Percentiles rank a stretch among this genome's conserved stretches.
phyloP scores from a whole-genome alignment of 2,113 vertebrate species.

The Nicator chloris region DNA sequence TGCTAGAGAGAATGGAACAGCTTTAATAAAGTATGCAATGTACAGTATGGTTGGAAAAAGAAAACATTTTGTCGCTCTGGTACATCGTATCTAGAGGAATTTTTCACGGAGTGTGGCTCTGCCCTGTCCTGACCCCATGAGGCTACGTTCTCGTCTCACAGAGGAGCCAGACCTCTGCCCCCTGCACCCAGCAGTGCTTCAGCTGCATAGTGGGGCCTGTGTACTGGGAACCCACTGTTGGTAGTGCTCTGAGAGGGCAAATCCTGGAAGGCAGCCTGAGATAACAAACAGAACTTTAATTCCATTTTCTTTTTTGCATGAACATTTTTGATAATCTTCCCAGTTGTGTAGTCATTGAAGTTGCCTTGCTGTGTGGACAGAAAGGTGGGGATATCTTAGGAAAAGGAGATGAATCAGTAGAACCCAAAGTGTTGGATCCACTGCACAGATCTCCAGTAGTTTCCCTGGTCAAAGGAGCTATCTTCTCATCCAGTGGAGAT shows the following conservation, averaged over 20 bases:
- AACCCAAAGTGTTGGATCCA: too few relatives aligned
- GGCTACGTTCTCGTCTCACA: accelerated
- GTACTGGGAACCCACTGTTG: neutral
- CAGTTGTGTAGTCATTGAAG: neutral
- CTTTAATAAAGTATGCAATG: too few relatives aligned
- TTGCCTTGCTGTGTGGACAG: neutral
- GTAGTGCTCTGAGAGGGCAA: neutral
- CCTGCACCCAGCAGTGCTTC: neutral
- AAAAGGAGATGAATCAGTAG: neutral
- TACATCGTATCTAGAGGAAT: neutral
- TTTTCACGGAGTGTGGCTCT: neutral
- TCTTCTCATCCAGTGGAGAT: neutral
- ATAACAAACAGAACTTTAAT: neutral
- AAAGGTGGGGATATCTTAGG: neutral
- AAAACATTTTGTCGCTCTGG: neutral
- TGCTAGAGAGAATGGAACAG: too few relatives aligned
- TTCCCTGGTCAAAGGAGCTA: neutral
- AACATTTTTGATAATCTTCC: neutral
- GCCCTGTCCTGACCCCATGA: accelerated
- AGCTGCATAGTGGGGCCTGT: neutral
- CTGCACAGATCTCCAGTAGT: neutral
- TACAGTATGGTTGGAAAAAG: neutral
- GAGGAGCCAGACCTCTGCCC: neutral
- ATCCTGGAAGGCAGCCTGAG: neutral
- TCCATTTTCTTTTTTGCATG: neutral